These are phyloP conservation scores for Scarus forsteni DNA, from an alignment of 2,797 vertebrate species.

Conservation along the genomic window DNA sequence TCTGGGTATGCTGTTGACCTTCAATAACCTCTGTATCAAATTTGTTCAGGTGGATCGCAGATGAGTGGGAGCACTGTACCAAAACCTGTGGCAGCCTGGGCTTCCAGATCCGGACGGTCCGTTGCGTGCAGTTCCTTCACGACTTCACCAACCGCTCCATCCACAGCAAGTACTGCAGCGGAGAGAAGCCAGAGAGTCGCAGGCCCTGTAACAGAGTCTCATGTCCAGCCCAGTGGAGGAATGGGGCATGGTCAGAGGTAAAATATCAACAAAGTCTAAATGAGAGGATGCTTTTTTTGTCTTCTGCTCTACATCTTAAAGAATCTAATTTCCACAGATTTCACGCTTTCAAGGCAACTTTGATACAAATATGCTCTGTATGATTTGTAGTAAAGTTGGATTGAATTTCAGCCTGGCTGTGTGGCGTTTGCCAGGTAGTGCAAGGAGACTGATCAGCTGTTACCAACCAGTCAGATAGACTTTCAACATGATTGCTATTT, in stretches of 20 bases:
- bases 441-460: too few relatives aligned
- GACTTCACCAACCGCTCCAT: constrained; percentile 91
- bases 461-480: too few relatives aligned
- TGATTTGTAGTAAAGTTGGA: too few relatives aligned
- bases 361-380: too few relatives aligned
- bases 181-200: constrained; percentile 91
- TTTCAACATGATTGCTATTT: too few relatives aligned
- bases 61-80: constrained; percentile 96
- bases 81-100: constrained; percentile 93
- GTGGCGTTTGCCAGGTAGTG: too few relatives aligned
- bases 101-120: constrained; percentile 93
- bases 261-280: constrained; percentile 6
- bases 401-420: too few relatives aligned
- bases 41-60: constrained; percentile 89
- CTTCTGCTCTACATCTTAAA: not conserved
- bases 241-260: constrained; percentile 93
- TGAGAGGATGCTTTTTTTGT: not conserved
- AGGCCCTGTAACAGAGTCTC: constrained; percentile 87
- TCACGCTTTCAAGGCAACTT: too few relatives aligned
- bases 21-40: not conserved
- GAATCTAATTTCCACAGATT: not conserved
- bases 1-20: not conserved
- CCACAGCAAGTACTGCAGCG: constrained; percentile 92
- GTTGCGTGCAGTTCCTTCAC: constrained; percentile 90
- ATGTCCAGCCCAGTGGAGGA: constrained; percentile 92